Base-by-base conservation (phyloP, 2,888 invertebrate species). In the Lordiphosa andalusiaca region DNA sequence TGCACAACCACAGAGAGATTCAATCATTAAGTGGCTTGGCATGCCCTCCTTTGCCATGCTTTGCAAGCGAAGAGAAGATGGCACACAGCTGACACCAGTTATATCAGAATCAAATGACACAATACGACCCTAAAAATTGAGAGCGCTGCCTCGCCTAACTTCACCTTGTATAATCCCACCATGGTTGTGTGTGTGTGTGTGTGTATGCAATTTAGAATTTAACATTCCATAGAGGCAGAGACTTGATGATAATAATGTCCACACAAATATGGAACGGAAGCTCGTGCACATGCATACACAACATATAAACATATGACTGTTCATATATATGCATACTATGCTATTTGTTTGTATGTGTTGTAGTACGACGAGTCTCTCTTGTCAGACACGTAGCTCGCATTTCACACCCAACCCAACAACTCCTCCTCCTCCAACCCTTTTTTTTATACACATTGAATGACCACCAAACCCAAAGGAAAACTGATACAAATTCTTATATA, bases 291-390 rank as follows among this genome's bases (percentile, higher is more conserved):
- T 38, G 38, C 13, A 38, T 30, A 30, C 30, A 30, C 30, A 30
- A 10, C 30, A 30, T 30, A 30, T 30, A 30, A 30, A 30, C 30
- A 30, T 30, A 30, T 30, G 10, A 30, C 9, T 10, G 10, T 9
- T 30, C 30, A 9, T 30, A 30, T 30, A 9, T 30, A 30, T 30
- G 30, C 30, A 30, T 3, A 30, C 30, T 30, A 30, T 25, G 21
- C 9, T 19, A 36, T 36, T 3, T 33, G 35, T 54, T 3, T 37
- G n/a, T 44, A 6, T 35, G 21, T 59, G 19, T 48, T 59, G 19
- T 48, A 53, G 7, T 44, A 10, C 9, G 30, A 9, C 16, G 16
- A 16, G 16, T 16, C 16, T 30, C 30, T 30, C 30, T 30, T 30
- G 30, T 30, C 30, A 30, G 30, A 30, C 19, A 35, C 7, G 4